Evolutionary conservation across 2,113 vertebrate genomes (phyloP), one percentile per base, ranked within the genome.

Genomic region (Phylloscopus trochilus): DNA sequence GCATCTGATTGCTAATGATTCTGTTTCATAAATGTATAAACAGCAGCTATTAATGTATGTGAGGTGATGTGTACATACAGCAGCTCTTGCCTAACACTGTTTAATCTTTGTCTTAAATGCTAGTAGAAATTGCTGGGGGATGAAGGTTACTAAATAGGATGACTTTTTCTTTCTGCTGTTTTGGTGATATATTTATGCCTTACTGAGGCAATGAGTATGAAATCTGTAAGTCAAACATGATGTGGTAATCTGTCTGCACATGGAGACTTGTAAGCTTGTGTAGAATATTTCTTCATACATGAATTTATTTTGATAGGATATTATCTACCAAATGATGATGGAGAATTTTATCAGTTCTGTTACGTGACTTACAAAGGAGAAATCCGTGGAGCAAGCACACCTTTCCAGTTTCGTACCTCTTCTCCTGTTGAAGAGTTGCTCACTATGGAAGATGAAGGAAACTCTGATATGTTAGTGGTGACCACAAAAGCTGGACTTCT

Each of bases 281-380:
- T 79, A 59, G 49, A 63, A 51, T 85, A 55, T 69, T 74, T 83
- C 30, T 46, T 96, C 58, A 70, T 52, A 90, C 96, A 87, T 24
- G 7, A 43, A 88, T 93, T 88, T 83, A 5, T 92, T 90, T 94
- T 93, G 16, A 64, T 68, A 99, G 99, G 99, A 35, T 99, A 99
- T 93, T 99, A 99, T 53, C 98, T 99, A 52, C 99, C 99, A 95
- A 99, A 99, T 82, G 99, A 99, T 47, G 99, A 99, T 52, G 98
- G 99, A 16, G 99, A 99, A 94, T 99, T 99, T 98, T 99, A 99
- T 96, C 99, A 99, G 98, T 99, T 99, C 96, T 99, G 99, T 95
- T 99, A 99, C 1, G 99, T 99, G 91, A 99, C 99, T 72, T 98
- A 99, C 93, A 99, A 99, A 98, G 99, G 99, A 90, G 99, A 99